A percentile compares a stretch with the other conserved stretches of the same genome.
These are phyloP conservation scores for Nematopogon swammerdamellus DNA, from an alignment of 2,888 invertebrate species.

Conservation along the genomic window DNA sequence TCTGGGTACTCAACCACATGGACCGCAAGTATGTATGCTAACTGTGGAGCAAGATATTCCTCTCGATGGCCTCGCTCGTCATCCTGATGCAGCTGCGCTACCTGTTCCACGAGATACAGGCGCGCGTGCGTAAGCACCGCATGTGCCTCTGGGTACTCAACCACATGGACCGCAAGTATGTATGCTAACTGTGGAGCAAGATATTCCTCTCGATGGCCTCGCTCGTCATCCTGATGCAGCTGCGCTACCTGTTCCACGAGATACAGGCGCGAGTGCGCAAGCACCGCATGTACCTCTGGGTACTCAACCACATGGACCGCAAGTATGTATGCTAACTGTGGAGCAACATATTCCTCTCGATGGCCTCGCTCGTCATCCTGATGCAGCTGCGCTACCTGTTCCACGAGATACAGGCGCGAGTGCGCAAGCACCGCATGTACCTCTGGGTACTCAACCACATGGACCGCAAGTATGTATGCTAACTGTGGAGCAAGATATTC, in stretches of 20 bases:
- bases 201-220: slow-evolving; percentile 88
- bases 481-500: slow-evolving; percentile 83
- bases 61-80: slow-evolving; percentile 87
- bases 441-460: slow-evolving; percentile 76
- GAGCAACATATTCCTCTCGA: slow-evolving; percentile 85
- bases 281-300: slow-evolving; percentile 79
- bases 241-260: slow-evolving; percentile 79
- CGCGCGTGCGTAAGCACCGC: slow-evolving; percentile 74
- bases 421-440: slow-evolving; percentile 80
- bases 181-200: slow-evolving; percentile 87
- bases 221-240: slow-evolving; percentile 85
- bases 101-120: slow-evolving; percentile 79
- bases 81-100: slow-evolving; percentile 86
- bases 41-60: slow-evolving; percentile 82
- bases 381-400: slow-evolving; percentile 84
- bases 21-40: slow-evolving; percentile 83
- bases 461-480: slow-evolving; percentile 83
- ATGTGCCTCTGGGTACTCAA: slow-evolving; percentile 77
- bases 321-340: slow-evolving; percentile 84
- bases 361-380: slow-evolving; percentile 87
- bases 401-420: slow-evolving; percentile 77
- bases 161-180: slow-evolving; percentile 79
- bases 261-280: slow-evolving; percentile 75
- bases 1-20: slow-evolving; percentile 77
- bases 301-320: slow-evolving; percentile 76